Evolutionary conservation across 2,113 vertebrate genomes (phyloP).

Genomic region (Pachyramphus minor): DNA sequence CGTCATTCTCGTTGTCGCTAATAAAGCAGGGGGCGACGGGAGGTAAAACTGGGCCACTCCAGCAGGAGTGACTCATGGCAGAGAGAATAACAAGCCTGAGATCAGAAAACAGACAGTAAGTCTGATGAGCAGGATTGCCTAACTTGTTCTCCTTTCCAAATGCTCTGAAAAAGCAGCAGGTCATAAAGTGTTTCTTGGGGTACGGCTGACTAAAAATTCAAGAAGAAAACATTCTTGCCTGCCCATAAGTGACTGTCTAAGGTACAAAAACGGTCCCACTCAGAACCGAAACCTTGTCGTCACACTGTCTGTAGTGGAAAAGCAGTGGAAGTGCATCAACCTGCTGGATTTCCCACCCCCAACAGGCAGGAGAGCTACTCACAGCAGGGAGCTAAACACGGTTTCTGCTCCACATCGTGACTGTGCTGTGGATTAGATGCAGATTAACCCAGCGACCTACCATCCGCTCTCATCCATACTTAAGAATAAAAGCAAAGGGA

Average conservation of each 20-base stretch:
- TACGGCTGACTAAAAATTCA: background rate
- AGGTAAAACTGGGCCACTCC: background rate
- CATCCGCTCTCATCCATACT: background rate
- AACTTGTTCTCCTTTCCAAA: background rate
- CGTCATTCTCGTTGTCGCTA: background rate
- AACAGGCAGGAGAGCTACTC: background rate
- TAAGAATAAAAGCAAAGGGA: slow-evolving; percentile 26
- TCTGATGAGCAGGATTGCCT: background rate
- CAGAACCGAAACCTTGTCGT: background rate
- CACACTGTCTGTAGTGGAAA: background rate
- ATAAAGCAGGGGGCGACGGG: background rate
- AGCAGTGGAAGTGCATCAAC: background rate
- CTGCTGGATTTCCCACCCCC: background rate
- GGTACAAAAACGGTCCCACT: background rate
- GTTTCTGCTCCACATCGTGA: background rate
- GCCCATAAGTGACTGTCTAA: background rate
- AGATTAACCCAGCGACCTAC: slow-evolving; percentile 41
- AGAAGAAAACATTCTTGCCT: background rate
- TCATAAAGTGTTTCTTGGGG: background rate
- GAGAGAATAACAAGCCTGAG: background rate
- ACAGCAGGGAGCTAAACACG: background rate
- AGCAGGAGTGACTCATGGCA: background rate
- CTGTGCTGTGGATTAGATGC: slow-evolving; percentile 42
- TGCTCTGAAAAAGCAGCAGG: background rate
- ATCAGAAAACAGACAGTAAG: background rate